Percentiles rank a stretch among this genome's conserved stretches.
Conservation (phyloP, 2,797 vertebrate species). For the Gorsachius magnificus region DNA sequence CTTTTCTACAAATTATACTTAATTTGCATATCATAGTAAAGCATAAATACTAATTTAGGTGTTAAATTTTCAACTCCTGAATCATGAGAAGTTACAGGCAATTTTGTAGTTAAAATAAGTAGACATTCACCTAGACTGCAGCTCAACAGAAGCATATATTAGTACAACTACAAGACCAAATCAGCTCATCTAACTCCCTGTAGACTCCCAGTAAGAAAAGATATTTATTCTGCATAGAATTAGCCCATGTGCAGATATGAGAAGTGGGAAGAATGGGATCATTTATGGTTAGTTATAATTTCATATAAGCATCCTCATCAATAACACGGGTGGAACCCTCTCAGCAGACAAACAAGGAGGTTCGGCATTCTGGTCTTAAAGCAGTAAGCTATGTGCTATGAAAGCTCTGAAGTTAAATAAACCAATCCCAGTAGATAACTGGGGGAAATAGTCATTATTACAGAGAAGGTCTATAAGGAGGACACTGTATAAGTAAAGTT, state of each 20-base stretch:
- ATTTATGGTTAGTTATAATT: background rate
- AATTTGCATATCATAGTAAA: background rate
- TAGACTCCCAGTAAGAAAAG: background rate
- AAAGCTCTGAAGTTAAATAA: background rate
- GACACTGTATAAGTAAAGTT: background rate
- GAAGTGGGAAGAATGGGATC: background rate
- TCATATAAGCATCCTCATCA: background rate
- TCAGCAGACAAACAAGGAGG: background rate
- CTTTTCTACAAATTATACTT: background rate
- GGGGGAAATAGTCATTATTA: background rate
- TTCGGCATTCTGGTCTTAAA: background rate
- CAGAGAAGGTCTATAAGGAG: background rate
- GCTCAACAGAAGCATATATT: background rate
- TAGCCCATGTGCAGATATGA: background rate
- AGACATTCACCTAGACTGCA: background rate
- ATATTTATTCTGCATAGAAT: background rate
- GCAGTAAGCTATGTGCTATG: background rate
- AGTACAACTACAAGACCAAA: background rate
- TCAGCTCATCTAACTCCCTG: background rate
- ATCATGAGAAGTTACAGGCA: background rate
- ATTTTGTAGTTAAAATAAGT: background rate
- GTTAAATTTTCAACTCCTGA: background rate
- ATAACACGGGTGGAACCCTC: background rate
- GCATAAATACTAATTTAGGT: background rate
- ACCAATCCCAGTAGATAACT: background rate